Conservation (phyloP, 2,888 invertebrate genomes). For the Dicycla oo region DNA sequence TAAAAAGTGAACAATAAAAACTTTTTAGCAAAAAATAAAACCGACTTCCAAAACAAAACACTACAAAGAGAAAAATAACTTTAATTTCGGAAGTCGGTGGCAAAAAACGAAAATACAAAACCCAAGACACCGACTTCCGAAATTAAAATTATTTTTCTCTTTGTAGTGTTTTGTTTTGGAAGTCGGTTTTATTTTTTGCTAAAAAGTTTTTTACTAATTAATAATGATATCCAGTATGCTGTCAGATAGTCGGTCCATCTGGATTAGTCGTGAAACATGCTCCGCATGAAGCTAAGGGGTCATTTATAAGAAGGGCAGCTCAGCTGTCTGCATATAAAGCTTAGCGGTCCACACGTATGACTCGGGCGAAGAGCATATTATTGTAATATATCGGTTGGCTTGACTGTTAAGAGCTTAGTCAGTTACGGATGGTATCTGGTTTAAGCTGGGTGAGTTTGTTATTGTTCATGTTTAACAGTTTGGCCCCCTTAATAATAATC, state of each 20-base stretch:
- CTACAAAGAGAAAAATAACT: no score
- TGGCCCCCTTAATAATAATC: background rate
- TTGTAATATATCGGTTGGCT: constrained; percentile 33
- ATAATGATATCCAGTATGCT: constrained; percentile 13
- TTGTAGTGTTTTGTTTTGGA: no score
- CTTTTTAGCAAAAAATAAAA: no score
- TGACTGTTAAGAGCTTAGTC: constrained; percentile 19
- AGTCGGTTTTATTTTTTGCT: no score
- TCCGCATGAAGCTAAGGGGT: constrained; percentile 29
- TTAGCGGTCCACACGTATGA: constrained; percentile 37
- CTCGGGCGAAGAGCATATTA: constrained; percentile 15
- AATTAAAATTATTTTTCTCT: no score
- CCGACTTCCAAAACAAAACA: no score
- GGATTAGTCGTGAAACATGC: constrained; percentile 29
- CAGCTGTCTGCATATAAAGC: constrained; percentile 51
- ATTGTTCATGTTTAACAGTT: background rate
- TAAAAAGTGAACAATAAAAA: no score
- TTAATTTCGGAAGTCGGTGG: no score
- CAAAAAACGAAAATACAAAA: no score
- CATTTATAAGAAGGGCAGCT: constrained; percentile 41
- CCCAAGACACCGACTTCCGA: no score
- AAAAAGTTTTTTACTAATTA: no score
- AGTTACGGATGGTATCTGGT: constrained; percentile 9
- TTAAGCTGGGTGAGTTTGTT: background rate
- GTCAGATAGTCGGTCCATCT: constrained; percentile 27